These are phyloP conservation scores for Agonopterix alstromeriana DNA, from an alignment of 2,888 invertebrate species.

Conservation along the genomic window DNA sequence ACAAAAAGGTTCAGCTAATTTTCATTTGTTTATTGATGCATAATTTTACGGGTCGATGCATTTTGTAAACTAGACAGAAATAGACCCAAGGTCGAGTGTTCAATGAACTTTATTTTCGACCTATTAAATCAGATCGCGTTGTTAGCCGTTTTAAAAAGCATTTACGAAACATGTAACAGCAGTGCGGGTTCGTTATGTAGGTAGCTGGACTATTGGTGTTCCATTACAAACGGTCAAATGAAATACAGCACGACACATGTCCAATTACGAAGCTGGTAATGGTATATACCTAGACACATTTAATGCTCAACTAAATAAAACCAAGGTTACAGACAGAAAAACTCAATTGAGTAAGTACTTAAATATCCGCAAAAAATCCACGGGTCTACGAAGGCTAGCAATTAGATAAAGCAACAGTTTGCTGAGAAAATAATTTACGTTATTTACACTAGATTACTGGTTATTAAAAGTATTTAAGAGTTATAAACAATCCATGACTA, in stretches of 20 bases:
- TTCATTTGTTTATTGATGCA: background rate
- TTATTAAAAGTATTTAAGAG: no score
- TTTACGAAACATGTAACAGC: conserved; percentile 1
- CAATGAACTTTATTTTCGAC: conserved; percentile 13
- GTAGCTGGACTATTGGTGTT: conserved; percentile 4
- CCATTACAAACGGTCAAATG: conserved; percentile 16
- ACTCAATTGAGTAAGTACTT: background rate
- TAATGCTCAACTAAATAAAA: conserved; percentile 8
- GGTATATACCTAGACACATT: background rate
- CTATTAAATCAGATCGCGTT: conserved; percentile 13
- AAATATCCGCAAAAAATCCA: background rate
- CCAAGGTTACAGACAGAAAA: conserved; percentile 14
- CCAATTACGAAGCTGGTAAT: conserved; percentile 4
- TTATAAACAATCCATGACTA: no score
- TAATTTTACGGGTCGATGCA: conserved; percentile 3
- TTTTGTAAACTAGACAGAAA: conserved; percentile 6
- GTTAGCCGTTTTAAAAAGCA: conserved; percentile 17
- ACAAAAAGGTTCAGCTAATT: no score
- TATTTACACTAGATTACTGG: no score
- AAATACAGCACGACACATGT: conserved; percentile 5
- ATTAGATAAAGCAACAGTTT: background rate
- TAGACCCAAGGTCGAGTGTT: conserved; percentile 3
- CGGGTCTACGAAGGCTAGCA: background rate
- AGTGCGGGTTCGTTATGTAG: background rate
- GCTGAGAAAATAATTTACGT: no score